Evolutionary conservation across 2,113 vertebrate genomes (phyloP).

Genomic region (Fregetta grallaria): DNA sequence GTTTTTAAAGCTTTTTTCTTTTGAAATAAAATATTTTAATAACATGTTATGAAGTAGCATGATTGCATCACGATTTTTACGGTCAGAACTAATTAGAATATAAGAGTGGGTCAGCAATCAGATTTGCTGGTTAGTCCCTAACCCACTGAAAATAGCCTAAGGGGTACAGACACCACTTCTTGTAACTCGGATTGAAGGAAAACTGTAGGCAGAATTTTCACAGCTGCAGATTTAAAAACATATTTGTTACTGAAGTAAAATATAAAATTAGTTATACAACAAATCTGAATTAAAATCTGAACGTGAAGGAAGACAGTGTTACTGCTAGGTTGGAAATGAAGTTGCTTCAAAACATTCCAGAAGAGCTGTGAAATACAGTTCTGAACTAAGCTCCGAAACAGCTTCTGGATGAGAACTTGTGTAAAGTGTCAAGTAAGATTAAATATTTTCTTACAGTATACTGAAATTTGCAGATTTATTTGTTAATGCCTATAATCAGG

Average conservation of each 20-base stretch:
- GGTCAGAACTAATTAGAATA: slow-evolving; percentile 33
- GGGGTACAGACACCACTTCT: not conserved
- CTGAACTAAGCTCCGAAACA: slow-evolving; percentile 39
- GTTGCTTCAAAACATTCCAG: not conserved
- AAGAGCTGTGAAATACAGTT: slow-evolving; percentile 1
- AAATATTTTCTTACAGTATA: not conserved
- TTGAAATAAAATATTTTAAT: too few relatives aligned
- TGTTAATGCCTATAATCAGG: slow-evolving; percentile 21
- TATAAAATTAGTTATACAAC: too few relatives aligned
- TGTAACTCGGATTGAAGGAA: not conserved
- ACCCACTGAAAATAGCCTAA: not conserved
- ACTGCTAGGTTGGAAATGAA: not conserved
- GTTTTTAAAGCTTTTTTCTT: not conserved
- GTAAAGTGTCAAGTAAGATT: slow-evolving; percentile 40
- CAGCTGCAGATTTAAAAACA: not conserved
- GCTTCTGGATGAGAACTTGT: not conserved
- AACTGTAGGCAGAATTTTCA: not conserved
- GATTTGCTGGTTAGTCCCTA: not conserved
- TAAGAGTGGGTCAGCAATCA: not conserved
- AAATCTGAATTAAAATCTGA: not conserved
- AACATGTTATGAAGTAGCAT: not conserved
- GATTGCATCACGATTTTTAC: slow-evolving; percentile 17
- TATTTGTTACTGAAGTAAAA: not conserved
- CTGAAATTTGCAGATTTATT: slow-evolving; percentile 26
- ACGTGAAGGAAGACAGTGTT: not conserved